Evolutionary conservation across 2,113 vertebrate species (phyloP), one percentile per base, ranked within the genome.

Genomic region (Amphiprion ocellaris): DNA sequence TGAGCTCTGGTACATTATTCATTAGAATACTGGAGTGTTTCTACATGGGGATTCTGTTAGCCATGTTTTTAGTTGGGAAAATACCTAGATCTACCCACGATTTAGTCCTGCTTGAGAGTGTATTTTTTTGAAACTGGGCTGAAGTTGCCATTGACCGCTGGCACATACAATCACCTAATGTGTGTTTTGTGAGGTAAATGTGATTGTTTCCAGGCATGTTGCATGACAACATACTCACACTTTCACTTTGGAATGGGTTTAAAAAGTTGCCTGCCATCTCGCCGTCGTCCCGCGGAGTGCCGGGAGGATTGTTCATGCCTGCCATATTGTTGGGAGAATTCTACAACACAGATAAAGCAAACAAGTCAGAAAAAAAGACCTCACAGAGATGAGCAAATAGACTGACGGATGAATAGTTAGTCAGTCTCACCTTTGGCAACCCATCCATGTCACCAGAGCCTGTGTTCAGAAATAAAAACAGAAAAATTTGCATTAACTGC

Each of bases 201-300:
- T 24, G 39, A 59, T 52, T 28, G 26, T 58, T 23, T 21, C 41
- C 8, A 46, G 2, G 17, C 30, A 2, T 10, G 66, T 17, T 37
- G 23, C 21, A 23, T 64, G 10, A 2, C 33, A 30, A 5, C 10
- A 41, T 77, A 94, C 96, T 96, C 91, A 96, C 96, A 81, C 95
- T 97, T 96, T 97, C 96, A 79, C 95, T 96, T 92, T 96, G 96
- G 95, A 97, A 97, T 87, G 96, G 95, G 94, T 97, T 96, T 87
- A 97, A 93, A 94, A 97, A 98, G 90, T 95, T 96, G 88, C 96
- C 95, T 73, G 93, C 93, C 94, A 97, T 96, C 90, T 97, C 96
- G 62, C 95, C 87, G 39, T 98, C 97, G 14, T 97, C 96, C 65
- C 96, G 94, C 2, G 96, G 96, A 74, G 97, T 97, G 66, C 96